Base-by-base conservation (phyloP, 2,888 invertebrate species). In the Drosophila acutilabella region DNA sequence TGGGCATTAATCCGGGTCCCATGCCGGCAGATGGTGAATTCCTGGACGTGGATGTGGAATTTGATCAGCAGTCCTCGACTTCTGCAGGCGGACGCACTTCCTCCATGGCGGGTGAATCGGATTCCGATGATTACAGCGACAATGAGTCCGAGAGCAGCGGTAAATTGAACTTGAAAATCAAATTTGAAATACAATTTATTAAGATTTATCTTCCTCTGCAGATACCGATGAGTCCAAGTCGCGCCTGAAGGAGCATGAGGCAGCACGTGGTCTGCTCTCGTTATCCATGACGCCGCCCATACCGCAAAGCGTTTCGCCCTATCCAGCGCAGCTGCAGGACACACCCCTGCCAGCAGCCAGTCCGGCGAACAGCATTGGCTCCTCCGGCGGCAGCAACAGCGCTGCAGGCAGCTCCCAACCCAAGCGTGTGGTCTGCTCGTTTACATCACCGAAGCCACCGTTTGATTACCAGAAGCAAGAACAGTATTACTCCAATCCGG, bases 241-340 rank as follows among this genome's bases (percentile, higher is more conserved):
- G 8, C 93, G 95, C n/a, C 92, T 95, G 74, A 95, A 95, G 82
- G 97, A 97, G 91, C 96, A 97, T 82, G 97, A 97, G 93, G 97
- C 97, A 7, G 97, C 97, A 0, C 95, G 96, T 81, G 96, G 97
- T 89, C 93, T 97, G 64, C 92, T 97, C 42, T 96, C 96, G 38
- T 93, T 97, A 47, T 95, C 94, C 20, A 93, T 93, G 82, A 93
- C 94, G 45, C 94, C 94, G 7, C 93, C 94, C 1, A 92, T 90
- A 30, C 79, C 88, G 7, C 90, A 79, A 48, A 91, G 87, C 58
- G 92, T 81, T 88, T 94, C 91, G 81, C 90, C 90, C 16, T 87
- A 80, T 64, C 78, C 92, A 4, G 52, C 78, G 38, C 69, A 76
- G 71, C 18, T 78, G 50, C 72, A 71, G 42, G 78, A 87, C 0